A percentile compares a stretch with the other conserved stretches of the same genome.
Conservation (phyloP, 2,888 invertebrate genomes). For the Tholera decimalis region DNA sequence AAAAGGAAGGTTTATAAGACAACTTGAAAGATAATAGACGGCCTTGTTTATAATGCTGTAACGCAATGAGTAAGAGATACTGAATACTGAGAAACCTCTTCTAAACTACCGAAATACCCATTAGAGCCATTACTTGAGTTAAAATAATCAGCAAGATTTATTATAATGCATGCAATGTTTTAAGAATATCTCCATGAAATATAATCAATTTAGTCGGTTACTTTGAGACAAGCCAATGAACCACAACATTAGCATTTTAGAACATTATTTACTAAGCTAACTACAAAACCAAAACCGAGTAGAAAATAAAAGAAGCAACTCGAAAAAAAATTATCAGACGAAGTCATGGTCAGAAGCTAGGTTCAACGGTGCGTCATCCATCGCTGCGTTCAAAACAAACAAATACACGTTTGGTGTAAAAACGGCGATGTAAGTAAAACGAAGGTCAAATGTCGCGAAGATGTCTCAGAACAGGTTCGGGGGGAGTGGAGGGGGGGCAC, state of each 20-base stretch:
- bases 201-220: conserved; percentile 28
- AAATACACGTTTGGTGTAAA: conserved; percentile 48
- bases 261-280: conserved; percentile 10
- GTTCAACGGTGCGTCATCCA: conserved; percentile 60
- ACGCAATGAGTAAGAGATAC: neutral
- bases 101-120: neutral
- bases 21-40: no score
- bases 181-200: conserved; percentile 22
- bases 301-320: conserved; percentile 2
- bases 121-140: conserved; percentile 5
- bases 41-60: neutral
- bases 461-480: conserved; percentile 80
- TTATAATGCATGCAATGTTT: conserved; percentile 19
- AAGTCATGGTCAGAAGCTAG: conserved; percentile 9
- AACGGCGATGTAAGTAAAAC: conserved; percentile 74
- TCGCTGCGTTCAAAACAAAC: conserved; percentile 60
- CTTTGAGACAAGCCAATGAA: conserved; percentile 33
- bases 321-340: conserved; percentile 3
- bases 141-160: conserved; percentile 25
- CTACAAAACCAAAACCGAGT: conserved; percentile 6
- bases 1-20: neutral
- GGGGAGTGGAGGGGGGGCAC: conserved; percentile 59
- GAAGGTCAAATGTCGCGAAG: conserved; percentile 83
- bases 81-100: neutral
- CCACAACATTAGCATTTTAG: conserved; percentile 10